Base-by-base conservation (phyloP, 2,888 invertebrate genomes). In the Cephus pygmeus region DNA sequence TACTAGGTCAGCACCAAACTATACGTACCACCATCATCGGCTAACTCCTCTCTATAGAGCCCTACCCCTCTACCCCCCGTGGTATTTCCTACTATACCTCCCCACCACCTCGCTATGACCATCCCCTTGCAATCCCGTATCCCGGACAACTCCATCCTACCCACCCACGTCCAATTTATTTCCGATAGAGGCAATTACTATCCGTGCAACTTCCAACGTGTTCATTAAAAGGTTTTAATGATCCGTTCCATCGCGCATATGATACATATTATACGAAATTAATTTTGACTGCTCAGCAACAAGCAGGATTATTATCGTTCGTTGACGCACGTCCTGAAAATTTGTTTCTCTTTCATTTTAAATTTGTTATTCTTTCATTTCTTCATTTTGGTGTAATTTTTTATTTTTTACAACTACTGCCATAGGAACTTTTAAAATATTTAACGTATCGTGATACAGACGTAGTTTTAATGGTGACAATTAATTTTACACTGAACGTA, bases 161-260 rank as follows among this genome's bases (percentile, higher is more conserved):
- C 56, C 82, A 82, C 73, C 80, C 40, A 76, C 71, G 79, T 82
- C 73, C 81, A 84, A 86, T 87, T 85, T 85, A 85, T 85, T 86
- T 84, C 81, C 83, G 82, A 85, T 85, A 83, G 81, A 82, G 80
- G 83, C 84, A 83, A 84, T 84, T 84, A 83, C 78, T 79, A 78
- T 73, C 79, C 75, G 75, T 77, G 76, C 77, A 82, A 82, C 81
- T 83, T 84, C 80, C 80, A 82, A 81, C 80, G 71, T 76, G 80
- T 79, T 81, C 79, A 81, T 85, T 84, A 83, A 82, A 84, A 75
- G 81, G 77, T 83, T 82, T 82, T 77, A 78, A 82, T 82, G 82
- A 73, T 73, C 74, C 78, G 79, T 82, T 79, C 82, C 34, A 75
- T 34, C 73, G 30, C 56, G 73, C 73, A 35, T 71, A 68, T 71